Evolutionary conservation across 1,140 invertebrate genomes (phyloP).

Genomic region (Drosophila sp.): DNA sequence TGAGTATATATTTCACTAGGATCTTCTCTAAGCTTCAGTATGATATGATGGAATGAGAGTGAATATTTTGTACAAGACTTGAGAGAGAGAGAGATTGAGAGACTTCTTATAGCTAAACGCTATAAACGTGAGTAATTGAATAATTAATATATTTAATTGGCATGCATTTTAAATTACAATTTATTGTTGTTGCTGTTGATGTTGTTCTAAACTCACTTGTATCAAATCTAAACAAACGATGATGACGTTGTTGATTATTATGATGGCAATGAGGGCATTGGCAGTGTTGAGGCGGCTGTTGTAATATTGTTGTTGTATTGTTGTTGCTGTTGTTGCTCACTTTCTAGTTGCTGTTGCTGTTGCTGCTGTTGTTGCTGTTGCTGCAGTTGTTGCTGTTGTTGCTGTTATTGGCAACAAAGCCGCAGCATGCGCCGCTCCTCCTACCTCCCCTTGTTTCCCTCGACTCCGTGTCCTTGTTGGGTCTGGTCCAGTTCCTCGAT

Average conservation of each 20-base stretch:
- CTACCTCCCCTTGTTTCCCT: background rate
- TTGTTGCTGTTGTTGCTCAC: constrained; percentile 32
- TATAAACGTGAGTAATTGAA: background rate
- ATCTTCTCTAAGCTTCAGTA: too few species aligned
- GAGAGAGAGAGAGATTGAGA: background rate
- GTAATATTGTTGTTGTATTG: constrained; percentile 31
- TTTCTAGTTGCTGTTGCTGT: constrained; percentile 12
- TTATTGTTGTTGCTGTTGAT: constrained; percentile 22
- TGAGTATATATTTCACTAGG: too few species aligned
- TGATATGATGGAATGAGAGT: too few species aligned
- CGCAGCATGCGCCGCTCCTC: constrained; percentile 50
- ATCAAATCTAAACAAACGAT: constrained; percentile 79
- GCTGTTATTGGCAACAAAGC: constrained; percentile 49
- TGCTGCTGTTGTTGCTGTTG: constrained; percentile 6
- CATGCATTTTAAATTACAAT: constrained; percentile 33
- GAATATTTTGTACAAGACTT: too few species aligned
- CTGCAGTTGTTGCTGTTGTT: constrained; percentile 22
- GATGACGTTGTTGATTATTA: constrained; percentile 74
- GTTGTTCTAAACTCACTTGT: constrained; percentile 70
- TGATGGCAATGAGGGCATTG: constrained; percentile 78
- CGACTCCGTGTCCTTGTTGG: background rate
- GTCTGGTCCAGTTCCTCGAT: background rate
- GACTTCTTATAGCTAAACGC: background rate
- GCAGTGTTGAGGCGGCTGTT: constrained; percentile 72
- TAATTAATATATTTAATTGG: constrained; percentile 21